Evolutionary conservation across 2,888 invertebrate genomes (phyloP).

Genomic region (Sarcophaga subvicina): DNA sequence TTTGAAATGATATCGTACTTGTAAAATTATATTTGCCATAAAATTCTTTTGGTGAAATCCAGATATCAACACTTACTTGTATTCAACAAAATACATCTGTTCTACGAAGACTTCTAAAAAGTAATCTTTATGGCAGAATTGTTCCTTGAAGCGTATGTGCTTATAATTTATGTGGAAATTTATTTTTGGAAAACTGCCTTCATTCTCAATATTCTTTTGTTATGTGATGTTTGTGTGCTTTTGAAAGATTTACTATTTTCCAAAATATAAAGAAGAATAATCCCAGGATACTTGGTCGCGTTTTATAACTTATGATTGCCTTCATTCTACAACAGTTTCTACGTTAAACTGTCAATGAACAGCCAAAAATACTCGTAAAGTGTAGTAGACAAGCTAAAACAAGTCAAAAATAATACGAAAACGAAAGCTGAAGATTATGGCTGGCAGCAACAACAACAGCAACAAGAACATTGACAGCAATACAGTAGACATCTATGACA

Average conservation of each 20-base stretch:
- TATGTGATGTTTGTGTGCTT: background rate
- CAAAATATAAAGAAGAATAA: background rate
- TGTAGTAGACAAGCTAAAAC: background rate
- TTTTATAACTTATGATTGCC: background rate
- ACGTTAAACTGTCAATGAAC: conserved; percentile 5
- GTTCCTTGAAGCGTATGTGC: too few relatives aligned
- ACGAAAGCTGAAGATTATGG: background rate
- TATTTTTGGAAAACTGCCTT: background rate
- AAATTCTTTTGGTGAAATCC: too few relatives aligned
- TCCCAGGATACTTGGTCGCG: background rate
- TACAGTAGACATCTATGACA: background rate
- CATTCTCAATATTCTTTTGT: background rate
- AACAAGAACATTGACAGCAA: background rate
- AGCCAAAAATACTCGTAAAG: background rate
- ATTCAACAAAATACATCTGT: too few relatives aligned
- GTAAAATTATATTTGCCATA: too few relatives aligned
- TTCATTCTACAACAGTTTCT: background rate
- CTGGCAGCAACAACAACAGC: background rate
- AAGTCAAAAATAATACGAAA: background rate
- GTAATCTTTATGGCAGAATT: too few relatives aligned
- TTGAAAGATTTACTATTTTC: background rate
- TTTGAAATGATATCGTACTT: too few relatives aligned
- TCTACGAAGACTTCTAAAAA: too few relatives aligned
- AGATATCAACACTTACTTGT: too few relatives aligned
- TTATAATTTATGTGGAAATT: too few relatives aligned